Conservation (phyloP, 2,797 vertebrate genomes). For the Myoxocephalus aenaeus region DNA sequence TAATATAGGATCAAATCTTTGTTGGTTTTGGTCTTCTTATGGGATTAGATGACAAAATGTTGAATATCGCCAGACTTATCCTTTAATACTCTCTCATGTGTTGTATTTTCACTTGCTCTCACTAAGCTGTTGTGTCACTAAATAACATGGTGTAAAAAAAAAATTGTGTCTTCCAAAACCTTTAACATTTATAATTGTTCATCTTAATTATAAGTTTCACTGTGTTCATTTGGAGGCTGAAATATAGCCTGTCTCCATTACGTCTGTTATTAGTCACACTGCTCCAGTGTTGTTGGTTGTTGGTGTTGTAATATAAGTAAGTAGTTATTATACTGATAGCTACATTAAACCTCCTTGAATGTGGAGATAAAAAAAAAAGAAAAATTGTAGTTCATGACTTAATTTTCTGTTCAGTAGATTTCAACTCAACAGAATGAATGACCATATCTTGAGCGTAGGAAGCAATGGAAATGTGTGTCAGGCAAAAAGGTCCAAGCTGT, state of each 20-base stretch:
- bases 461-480: neutral
- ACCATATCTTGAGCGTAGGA: neutral
- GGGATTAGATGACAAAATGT: constrained; percentile 20
- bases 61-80: neutral
- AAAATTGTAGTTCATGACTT: constrained; percentile 11
- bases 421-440: neutral
- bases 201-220: constrained; percentile 37
- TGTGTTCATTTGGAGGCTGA: constrained; percentile 36
- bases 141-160: constrained; percentile 9
- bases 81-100: constrained; percentile 20
- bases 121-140: neutral
- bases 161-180: constrained; percentile 22
- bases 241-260: constrained; percentile 37
- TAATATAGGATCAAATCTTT: constrained; percentile 6
- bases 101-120: neutral
- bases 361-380: neutral
- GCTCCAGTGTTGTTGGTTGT: constrained; percentile 13
- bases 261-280: constrained; percentile 29
- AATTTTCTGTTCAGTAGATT: neutral
- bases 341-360: neutral
- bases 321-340: constrained; percentile 18
- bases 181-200: constrained; percentile 26
- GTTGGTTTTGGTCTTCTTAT: constrained; percentile 8
- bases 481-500: too few species aligned
- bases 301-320: constrained; percentile 7